Evolutionary conservation across 2,113 vertebrate species (phyloP), one percentile per base, ranked within the genome.

Genomic region (Clarias magur): DNA sequence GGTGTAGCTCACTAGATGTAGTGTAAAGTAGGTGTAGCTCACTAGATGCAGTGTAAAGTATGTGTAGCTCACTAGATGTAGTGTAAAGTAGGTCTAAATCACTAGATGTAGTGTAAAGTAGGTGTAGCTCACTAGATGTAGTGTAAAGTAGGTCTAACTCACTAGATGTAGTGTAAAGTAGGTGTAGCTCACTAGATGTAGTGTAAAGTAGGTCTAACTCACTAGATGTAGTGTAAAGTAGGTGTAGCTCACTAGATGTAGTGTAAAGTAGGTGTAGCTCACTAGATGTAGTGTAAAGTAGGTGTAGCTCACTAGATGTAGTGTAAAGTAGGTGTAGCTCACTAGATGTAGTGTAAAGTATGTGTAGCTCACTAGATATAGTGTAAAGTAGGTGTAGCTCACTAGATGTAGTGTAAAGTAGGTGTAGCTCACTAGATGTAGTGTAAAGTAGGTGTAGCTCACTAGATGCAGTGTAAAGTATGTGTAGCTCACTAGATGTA

Each of bases 61-160:
- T 1, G 34, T 34, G 1, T 34, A 34, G 2, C 2, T 34, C 34
- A 34, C 34, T 34, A 34, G 34, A 34, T 34, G 34, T 34, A 34
- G 34, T 34, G 34, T 34, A 34, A 34, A 34, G 34, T 34, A 34
- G 34, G 34, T 1, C 34, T 34, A 2, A 1, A 1, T 2, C 34
- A 2, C 1, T 34, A 1, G 2, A 2, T 1, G 2, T 34, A 1
- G 1, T 34, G 1, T 1, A 34, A 2, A 2, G 1, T 2, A 2
- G 2, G 1, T 2, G 2, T 2, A 1, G 34, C 1, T 34, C 34
- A 34, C 34, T 34, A 34, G 34, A 34, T 1, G 34, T 2, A 1
- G 34, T 34, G 34, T 34, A 34, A 2, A 2, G 34, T 2, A 1
- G 34, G 2, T 34, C 1, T 2, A 1, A 2, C 1, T 34, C 34